Conservation (phyloP, 2,113 vertebrate species). For the Cairina moschata region DNA sequence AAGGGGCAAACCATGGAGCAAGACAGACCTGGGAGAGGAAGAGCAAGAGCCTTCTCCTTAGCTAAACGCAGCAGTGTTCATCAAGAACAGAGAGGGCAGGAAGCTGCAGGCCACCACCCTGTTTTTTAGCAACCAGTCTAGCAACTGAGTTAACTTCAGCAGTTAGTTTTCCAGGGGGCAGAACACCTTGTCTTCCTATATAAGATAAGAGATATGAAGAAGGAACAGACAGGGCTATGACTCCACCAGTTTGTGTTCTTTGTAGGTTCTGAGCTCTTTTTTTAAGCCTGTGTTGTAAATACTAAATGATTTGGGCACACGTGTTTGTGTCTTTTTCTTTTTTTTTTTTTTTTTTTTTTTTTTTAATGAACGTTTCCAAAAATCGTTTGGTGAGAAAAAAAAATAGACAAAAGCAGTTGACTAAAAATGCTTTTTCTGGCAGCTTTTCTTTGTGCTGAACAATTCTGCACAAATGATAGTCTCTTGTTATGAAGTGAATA, state of each 20-base stretch:
- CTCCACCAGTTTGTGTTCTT: not conserved
- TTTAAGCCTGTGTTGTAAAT: not conserved
- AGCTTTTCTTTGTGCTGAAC: not conserved
- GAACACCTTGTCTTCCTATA: not conserved
- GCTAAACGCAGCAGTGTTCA: not conserved
- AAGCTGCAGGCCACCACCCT: not conserved
- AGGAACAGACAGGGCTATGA: not conserved
- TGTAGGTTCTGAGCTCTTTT: not conserved
- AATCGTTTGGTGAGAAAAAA: not conserved
- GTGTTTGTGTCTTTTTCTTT: not conserved
- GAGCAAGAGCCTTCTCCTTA: not conserved
- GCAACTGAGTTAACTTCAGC: not conserved
- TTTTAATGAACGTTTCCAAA: not conserved
- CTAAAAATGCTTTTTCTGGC: slow-evolving; percentile 12
- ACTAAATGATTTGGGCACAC: not conserved
- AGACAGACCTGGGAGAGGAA: accelerated
- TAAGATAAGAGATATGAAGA: not conserved
- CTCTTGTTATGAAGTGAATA: not conserved
- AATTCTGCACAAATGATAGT: not conserved
- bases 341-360: not conserved
- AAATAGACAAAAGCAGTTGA: not conserved
- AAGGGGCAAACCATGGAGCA: not conserved
- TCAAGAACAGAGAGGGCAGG: not conserved
- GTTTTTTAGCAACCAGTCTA: not conserved
- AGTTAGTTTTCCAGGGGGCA: not conserved